These are phyloP conservation scores for Melanocharis versteri DNA, from an alignment of 2,113 vertebrate species.

Conservation along the genomic window DNA sequence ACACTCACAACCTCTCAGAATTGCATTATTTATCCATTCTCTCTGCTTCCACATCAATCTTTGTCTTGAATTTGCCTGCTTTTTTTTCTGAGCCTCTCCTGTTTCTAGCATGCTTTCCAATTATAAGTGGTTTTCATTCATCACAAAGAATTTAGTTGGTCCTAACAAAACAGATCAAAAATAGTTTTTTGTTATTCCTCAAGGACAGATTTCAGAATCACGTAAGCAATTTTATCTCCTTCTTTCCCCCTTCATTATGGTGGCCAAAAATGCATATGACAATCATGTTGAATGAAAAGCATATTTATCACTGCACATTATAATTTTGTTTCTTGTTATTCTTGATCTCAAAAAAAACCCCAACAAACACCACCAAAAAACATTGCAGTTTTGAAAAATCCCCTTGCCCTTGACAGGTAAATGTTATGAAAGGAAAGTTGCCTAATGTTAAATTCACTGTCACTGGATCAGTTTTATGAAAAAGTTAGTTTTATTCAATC, in stretches of 20 bases:
- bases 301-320: neutral
- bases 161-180: neutral
- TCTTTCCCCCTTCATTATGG: neutral
- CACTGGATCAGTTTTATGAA: neutral
- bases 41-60: neutral
- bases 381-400: neutral
- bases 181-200: neutral
- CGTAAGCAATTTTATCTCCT: neutral
- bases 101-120: neutral
- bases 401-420: neutral
- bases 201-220: neutral
- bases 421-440: neutral
- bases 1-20: neutral
- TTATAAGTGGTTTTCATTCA: neutral
- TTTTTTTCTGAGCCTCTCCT: neutral
- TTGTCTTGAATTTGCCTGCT: neutral
- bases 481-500: neutral
- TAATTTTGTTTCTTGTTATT: neutral
- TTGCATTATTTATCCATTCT: neutral
- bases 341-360: neutral
- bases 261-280: neutral
- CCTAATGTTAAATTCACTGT: neutral
- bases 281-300: neutral
- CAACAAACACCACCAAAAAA: neutral
- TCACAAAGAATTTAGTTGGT: neutral